These are phyloP conservation scores for Andrena hattorfiana DNA, from an alignment of 2,888 invertebrate genomes.

Conservation along the genomic window DNA sequence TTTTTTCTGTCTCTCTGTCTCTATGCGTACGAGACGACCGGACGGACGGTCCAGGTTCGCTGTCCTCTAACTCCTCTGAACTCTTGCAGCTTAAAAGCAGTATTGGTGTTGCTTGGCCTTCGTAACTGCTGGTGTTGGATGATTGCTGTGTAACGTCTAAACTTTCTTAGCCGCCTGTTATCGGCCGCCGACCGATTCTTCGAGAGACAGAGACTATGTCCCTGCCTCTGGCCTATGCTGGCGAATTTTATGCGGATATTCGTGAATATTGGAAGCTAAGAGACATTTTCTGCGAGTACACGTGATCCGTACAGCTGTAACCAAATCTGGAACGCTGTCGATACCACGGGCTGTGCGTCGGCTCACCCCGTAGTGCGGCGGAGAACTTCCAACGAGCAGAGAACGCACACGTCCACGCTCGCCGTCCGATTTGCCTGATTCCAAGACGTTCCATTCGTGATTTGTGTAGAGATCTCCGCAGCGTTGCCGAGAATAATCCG, in stretches of 20 bases:
- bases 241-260: constrained; percentile 26
- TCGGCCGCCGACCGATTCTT: constrained; percentile 46
- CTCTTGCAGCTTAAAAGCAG: constrained; percentile 78
- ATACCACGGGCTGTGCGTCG: constrained; percentile 41
- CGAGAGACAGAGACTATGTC: constrained; percentile 41
- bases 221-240: constrained; percentile 43
- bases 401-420: constrained; percentile 41
- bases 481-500: constrained; percentile 27
- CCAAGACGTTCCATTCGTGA: constrained; percentile 44
- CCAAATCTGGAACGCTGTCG: constrained; percentile 35
- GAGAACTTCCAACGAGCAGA: constrained; percentile 39
- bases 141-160: constrained; percentile 74
- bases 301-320: constrained; percentile 37
- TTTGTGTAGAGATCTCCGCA: constrained; percentile 39
- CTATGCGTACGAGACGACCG: constrained; percentile 63
- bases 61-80: constrained; percentile 73
- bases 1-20: constrained; percentile 56
- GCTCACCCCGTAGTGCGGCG: constrained; percentile 23
- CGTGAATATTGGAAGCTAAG: constrained; percentile 48
- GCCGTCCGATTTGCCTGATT: constrained; percentile 46
- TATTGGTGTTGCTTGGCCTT: constrained; percentile 84
- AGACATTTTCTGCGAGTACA: constrained; percentile 47
- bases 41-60: constrained; percentile 63
- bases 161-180: constrained; percentile 67
- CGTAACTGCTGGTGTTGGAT: constrained; percentile 78